Percentiles rank a stretch among this genome's conserved stretches.
phyloP scores from a whole-genome alignment of 2,888 invertebrate species.

The Lasioglossum villosulum region DNA sequence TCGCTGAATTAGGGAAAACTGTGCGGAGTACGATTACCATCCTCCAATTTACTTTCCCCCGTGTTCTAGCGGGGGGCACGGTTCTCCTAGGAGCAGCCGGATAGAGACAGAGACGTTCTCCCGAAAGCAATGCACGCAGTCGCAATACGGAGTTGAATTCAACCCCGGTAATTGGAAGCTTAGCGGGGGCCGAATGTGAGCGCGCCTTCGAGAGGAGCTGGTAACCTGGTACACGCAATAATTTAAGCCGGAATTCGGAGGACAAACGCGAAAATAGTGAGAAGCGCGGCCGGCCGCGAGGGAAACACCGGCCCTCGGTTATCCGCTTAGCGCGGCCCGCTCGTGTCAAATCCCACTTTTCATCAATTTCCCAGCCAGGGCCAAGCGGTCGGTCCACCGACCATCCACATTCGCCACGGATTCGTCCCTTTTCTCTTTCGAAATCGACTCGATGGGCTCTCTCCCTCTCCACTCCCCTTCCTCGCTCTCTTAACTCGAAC shows the following conservation, averaged over 20 bases:
- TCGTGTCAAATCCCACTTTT: slow-evolving; percentile 67
- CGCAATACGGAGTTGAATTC: slow-evolving; percentile 47
- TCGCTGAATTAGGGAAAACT: slow-evolving; percentile 76
- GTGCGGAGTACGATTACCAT: slow-evolving; percentile 67
- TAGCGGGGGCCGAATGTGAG: slow-evolving; percentile 62
- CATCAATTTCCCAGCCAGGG: slow-evolving; percentile 60
- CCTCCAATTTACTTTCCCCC: slow-evolving; percentile 73
- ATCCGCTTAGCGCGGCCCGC: slow-evolving; percentile 64
- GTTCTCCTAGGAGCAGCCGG: slow-evolving; percentile 5
- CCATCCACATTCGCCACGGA: slow-evolving; percentile 10
- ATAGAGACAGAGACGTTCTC: slow-evolving; percentile 1
- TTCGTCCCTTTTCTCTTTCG: neutral
- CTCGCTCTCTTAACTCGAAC: neutral
- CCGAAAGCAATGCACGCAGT: slow-evolving; percentile 26
- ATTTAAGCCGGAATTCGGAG: slow-evolving; percentile 66
- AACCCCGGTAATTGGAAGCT: slow-evolving; percentile 75
- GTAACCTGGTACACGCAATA: slow-evolving; percentile 62
- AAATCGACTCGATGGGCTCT: slow-evolving; percentile 22
- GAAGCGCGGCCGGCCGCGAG: slow-evolving; percentile 26
- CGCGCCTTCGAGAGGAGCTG: slow-evolving; percentile 47
- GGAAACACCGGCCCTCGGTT: slow-evolving; percentile 47
- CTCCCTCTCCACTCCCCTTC: neutral
- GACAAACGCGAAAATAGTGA: slow-evolving; percentile 64
- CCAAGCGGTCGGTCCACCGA: neutral
- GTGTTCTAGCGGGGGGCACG: slow-evolving; percentile 24